phyloP scores from a whole-genome alignment of 2,113 vertebrate genomes.

The Triplophysa siluroides region DNA sequence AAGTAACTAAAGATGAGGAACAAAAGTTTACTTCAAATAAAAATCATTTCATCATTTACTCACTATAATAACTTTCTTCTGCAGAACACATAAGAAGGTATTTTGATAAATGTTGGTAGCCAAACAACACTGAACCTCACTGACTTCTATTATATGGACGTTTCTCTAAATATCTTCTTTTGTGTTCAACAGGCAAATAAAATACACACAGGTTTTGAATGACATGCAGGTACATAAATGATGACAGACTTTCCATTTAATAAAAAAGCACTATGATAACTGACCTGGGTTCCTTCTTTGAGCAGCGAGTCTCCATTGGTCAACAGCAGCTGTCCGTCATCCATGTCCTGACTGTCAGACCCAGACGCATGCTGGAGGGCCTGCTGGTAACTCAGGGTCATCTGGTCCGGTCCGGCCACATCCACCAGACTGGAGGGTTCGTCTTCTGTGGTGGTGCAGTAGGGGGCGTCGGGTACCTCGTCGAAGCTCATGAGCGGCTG shows the following conservation, averaged over 20 bases:
- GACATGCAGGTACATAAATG: neutral
- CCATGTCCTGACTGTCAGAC: constrained; percentile 65
- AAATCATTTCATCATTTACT: too few relatives aligned
- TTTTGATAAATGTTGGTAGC: too few relatives aligned
- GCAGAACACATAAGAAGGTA: too few relatives aligned
- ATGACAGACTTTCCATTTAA: neutral
- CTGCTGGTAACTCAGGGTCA: constrained; percentile 83
- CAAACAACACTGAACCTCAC: too few relatives aligned
- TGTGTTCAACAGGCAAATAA: too few relatives aligned
- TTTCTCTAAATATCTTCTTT: too few relatives aligned
- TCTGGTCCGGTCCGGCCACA: constrained; percentile 72
- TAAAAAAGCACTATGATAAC: neutral
- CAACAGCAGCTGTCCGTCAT: constrained; percentile 82
- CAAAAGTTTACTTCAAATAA: too few relatives aligned
- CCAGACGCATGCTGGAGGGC: constrained; percentile 78
- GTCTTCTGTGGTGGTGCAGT: constrained; percentile 71
- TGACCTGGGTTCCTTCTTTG: constrained; percentile 88
- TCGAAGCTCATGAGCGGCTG: constrained; percentile 89
- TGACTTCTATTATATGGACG: too few relatives aligned
- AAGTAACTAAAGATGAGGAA: neutral
- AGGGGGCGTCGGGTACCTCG: constrained; percentile 83
- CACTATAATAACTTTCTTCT: too few relatives aligned
- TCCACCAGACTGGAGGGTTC: constrained; percentile 77
- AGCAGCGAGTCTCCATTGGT: constrained; percentile 91
- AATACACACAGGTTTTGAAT: neutral